Percentiles rank a stretch among this genome's conserved stretches.
These are phyloP conservation scores for Geodia barretti DNA, from an alignment of 37 sponge, comb jelly and placozoan species.

Conservation along the genomic window DNA sequence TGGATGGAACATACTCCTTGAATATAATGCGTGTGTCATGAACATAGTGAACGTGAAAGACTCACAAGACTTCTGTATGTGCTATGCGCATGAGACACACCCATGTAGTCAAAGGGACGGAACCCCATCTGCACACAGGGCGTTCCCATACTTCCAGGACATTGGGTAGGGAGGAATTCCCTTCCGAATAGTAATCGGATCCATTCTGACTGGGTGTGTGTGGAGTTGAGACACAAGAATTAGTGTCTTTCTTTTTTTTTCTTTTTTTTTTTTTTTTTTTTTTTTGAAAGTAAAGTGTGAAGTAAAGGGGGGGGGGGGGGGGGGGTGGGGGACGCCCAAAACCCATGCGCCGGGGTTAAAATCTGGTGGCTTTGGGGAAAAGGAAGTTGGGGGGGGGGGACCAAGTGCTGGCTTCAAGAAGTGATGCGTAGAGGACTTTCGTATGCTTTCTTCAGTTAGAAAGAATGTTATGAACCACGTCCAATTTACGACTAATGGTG, in stretches of 20 bases:
- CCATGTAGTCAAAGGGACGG: constrained; percentile 92
- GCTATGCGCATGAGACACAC: constrained; percentile 87
- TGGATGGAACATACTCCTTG: too few species aligned
- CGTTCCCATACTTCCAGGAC: constrained; percentile 96
- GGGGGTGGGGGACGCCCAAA: constrained; percentile 59
- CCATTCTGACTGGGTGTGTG: constrained; percentile 81
- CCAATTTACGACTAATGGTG: constrained; percentile 80
- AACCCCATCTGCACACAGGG: constrained; percentile 85
- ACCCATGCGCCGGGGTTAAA: constrained; percentile 87
- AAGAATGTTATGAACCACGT: constrained; percentile 81
- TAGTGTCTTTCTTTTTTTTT: constrained; percentile 18
- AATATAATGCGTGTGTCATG: too few species aligned
- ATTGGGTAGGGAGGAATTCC: constrained; percentile 87
- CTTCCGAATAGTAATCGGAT: constrained; percentile 93
- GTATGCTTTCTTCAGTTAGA: constrained; percentile 76
- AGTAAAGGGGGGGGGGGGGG: not conserved
- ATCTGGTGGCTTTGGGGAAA: constrained; percentile 65
- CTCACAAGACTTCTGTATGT: constrained; percentile 83
- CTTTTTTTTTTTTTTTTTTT: constrained; percentile 1
- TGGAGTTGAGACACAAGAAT: constrained; percentile 1
- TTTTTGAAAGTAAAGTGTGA: not conserved
- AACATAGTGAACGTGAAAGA: not conserved
- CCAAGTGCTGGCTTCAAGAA: constrained; percentile 57
- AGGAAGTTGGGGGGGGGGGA: constrained; percentile 7
- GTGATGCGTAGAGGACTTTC: constrained; percentile 56